A percentile compares a stretch with the other conserved stretches of the same genome.
Conservation (phyloP, 1,140 invertebrate genomes). For the Lepidostoma basale region DNA sequence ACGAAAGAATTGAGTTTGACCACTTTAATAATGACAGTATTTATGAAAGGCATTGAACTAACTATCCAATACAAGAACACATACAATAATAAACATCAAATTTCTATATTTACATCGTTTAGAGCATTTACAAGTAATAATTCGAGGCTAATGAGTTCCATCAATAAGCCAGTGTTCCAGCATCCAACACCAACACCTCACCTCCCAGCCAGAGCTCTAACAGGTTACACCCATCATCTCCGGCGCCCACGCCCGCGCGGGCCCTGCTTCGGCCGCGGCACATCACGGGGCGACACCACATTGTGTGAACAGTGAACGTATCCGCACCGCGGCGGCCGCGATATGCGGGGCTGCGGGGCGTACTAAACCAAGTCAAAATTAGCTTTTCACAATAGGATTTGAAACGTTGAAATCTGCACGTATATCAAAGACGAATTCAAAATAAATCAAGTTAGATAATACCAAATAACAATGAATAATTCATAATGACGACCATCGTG, state of each 20-base stretch:
- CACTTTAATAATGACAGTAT: too few species aligned
- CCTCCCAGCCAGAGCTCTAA: not conserved
- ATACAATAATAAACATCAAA: too few species aligned
- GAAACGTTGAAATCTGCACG: too few species aligned
- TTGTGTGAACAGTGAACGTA: conserved; percentile 14
- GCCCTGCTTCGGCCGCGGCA: not conserved
- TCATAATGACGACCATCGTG: too few species aligned
- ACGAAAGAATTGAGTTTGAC: too few species aligned
- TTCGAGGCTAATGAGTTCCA: not conserved
- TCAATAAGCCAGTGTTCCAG: not conserved
- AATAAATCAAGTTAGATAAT: too few species aligned
- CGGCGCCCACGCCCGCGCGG: not conserved
- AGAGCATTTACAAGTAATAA: not conserved
- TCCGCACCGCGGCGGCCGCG: not conserved
- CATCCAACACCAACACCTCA: not conserved
- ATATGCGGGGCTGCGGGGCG: not conserved
- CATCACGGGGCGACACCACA: not conserved
- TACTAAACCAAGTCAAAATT: not conserved
- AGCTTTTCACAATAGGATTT: too few species aligned
- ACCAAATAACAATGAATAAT: too few species aligned
- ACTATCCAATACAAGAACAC: too few species aligned
- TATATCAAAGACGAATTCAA: too few species aligned
- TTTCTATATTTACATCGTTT: too few species aligned
- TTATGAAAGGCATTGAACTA: too few species aligned
- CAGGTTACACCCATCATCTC: not conserved